Conservation (phyloP, 2,113 vertebrate genomes). For the Sialia sialis region DNA sequence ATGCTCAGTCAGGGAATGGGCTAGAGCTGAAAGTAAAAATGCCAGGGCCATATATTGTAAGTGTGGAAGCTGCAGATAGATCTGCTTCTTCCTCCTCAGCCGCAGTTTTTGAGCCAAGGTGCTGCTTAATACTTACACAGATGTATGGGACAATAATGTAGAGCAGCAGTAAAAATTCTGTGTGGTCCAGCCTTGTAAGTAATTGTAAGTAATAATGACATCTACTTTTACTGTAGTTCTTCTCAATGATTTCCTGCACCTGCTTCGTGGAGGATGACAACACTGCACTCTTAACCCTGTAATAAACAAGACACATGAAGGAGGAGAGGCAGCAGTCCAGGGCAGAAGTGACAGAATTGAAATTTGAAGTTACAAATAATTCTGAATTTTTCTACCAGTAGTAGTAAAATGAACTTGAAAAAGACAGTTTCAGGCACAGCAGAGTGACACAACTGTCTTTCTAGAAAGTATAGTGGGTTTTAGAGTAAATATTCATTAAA, state of each 20-base stretch:
- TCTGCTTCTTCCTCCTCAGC: not conserved
- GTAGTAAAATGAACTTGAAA: not conserved
- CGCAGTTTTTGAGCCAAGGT: not conserved
- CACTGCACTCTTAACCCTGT: not conserved
- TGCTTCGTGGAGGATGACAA: not conserved
- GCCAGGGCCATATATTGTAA: not conserved
- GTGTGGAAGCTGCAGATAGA: not conserved
- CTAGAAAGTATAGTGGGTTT: rapidly evolving
- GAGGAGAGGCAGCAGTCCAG: not conserved
- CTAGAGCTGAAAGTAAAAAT: not conserved
- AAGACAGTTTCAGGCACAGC: not conserved
- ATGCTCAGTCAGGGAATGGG: not conserved
- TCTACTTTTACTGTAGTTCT: not conserved
- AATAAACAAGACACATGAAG: not conserved
- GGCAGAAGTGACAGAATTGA: not conserved
- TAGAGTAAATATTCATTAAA: not conserved
- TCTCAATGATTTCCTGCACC: not conserved
- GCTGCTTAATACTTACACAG: not conserved
- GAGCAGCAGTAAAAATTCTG: not conserved
- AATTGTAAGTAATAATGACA: not conserved
- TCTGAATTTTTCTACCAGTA: not conserved
- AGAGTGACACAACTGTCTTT: not conserved
- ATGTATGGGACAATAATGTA: not conserved
- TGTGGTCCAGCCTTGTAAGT: not conserved
- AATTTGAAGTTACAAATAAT: not conserved